Conservation (phyloP, 2,113 vertebrate genomes). For the Tenebrosternarchus preto region DNA sequence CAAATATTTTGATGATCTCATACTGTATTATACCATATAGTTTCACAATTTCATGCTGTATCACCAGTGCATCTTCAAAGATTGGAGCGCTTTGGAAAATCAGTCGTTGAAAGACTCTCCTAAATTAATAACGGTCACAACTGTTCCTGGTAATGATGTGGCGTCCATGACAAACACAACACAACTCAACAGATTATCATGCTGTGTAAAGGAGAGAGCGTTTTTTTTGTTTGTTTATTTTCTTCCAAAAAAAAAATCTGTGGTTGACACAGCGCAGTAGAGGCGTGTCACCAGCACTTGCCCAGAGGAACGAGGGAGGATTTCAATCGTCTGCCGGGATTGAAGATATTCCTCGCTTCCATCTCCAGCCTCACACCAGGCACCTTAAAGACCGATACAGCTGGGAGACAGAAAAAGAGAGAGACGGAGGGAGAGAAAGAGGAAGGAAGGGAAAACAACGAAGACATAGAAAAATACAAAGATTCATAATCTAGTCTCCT, state of each 20-base stretch:
- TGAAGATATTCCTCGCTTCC: conserved; percentile 81
- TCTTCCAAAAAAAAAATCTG: too few species aligned
- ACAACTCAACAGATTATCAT: conserved; percentile 22
- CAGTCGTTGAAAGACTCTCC: too few species aligned
- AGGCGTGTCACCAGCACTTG: conserved; percentile 76
- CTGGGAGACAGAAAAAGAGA: conserved; percentile 64
- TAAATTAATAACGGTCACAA: background rate
- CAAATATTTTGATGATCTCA: conserved; percentile 4
- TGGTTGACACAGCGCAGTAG: background rate
- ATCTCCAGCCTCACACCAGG: conserved; percentile 81
- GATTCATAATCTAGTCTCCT: conserved; percentile 4
- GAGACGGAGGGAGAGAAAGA: conserved; percentile 11
- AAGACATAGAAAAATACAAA: background rate
- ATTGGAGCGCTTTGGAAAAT: too few species aligned
- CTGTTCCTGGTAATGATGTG: background rate
- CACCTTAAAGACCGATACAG: conserved; percentile 83
- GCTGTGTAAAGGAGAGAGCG: background rate
- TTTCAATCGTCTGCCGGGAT: conserved; percentile 66
- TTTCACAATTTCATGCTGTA: background rate
- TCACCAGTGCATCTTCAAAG: conserved; percentile 4
- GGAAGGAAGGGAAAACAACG: background rate
- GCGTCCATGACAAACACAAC: background rate
- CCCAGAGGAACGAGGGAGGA: conserved; percentile 61
- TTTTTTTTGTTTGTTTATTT: too few species aligned
- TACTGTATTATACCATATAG: too few species aligned